Percentiles rank a stretch among this genome's conserved stretches.
Conservation (phyloP, 2,888 invertebrate genomes). For the Erannis defoliaria region DNA sequence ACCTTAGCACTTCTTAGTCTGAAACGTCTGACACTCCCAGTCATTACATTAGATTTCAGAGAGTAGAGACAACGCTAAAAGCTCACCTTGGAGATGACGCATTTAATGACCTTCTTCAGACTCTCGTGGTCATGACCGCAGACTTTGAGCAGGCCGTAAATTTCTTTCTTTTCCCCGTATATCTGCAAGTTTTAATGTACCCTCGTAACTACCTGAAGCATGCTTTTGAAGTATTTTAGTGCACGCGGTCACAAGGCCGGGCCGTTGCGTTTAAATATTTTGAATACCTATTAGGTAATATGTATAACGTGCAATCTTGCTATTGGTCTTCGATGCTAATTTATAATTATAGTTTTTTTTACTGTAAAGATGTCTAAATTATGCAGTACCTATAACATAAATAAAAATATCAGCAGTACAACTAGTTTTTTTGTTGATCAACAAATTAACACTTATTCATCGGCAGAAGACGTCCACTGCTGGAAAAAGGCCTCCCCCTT, state of each 20-base stretch:
- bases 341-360: no score
- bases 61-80: constrained; percentile 12
- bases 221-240: constrained; percentile 39
- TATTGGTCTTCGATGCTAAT: no score
- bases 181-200: constrained; percentile 64
- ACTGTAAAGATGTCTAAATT: no score
- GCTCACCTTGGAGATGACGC: constrained; percentile 80
- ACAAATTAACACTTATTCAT: no score
- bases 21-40: neutral
- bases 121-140: constrained; percentile 81
- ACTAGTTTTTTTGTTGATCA: no score
- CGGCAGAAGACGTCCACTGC: no score
- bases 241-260: constrained; percentile 18
- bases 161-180: constrained; percentile 68
- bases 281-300: constrained; percentile 16
- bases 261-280: constrained; percentile 10
- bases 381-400: no score
- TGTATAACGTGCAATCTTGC: neutral
- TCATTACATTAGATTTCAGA: constrained; percentile 16
- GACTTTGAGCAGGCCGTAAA: constrained; percentile 71
- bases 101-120: constrained; percentile 80
- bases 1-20: neutral
- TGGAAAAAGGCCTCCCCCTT: no score
- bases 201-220: constrained; percentile 33
- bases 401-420: no score